Conservation (phyloP, 2,797 vertebrate species). For the Rousettus madagascariensis region DNA sequence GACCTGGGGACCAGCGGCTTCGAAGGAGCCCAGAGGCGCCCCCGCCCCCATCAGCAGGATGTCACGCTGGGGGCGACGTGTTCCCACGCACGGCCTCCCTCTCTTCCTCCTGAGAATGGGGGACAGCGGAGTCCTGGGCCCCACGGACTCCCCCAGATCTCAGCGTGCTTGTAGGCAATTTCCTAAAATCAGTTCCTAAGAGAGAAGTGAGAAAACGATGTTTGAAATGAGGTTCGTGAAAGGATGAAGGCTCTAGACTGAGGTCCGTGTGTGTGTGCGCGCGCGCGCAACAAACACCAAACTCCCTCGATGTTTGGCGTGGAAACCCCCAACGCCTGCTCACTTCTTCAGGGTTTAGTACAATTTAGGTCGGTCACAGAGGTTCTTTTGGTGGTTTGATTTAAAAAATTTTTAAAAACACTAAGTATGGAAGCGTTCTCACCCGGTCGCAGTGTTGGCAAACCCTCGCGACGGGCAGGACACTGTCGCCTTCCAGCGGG, state of each 20-base stretch:
- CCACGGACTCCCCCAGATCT: rapidly evolving
- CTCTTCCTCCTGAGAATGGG: neutral
- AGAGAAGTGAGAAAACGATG: neutral
- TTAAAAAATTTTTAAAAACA: neutral
- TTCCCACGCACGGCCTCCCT: neutral
- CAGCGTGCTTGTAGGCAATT: neutral
- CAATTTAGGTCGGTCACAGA: too few relatives aligned
- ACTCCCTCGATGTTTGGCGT: neutral
- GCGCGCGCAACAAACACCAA: neutral
- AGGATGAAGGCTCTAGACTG: neutral
- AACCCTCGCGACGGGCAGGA: neutral
- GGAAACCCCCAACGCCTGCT: neutral
- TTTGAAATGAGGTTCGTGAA: neutral
- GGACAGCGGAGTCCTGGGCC: neutral
- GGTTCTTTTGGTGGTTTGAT: neutral
- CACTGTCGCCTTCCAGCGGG: neutral
- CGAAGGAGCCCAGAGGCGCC: neutral
- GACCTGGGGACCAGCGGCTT: neutral
- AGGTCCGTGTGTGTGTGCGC: neutral
- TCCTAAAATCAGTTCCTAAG: neutral
- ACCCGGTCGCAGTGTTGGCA: neutral
- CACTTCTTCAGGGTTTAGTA: neutral
- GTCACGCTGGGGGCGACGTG: neutral
- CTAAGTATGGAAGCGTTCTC: neutral
- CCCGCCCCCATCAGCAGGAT: neutral